A percentile compares a stretch with the other conserved stretches of the same genome.
These are phyloP conservation scores for Epicauta chinensis DNA, from an alignment of 1,140 invertebrate genomes.

Conservation along the genomic window DNA sequence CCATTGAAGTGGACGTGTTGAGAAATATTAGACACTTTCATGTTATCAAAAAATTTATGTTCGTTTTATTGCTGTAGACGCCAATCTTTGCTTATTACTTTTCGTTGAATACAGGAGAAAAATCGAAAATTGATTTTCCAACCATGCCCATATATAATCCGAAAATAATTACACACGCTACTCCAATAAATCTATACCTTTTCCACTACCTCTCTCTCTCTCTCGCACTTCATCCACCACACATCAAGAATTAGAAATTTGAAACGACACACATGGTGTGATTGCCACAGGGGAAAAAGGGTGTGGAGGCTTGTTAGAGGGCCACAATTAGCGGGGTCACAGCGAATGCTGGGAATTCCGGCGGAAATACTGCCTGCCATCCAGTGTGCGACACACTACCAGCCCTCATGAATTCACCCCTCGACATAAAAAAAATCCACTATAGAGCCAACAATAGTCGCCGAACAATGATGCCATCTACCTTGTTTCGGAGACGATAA, in stretches of 20 bases:
- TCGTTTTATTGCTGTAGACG: too few species aligned
- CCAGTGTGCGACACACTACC: too few species aligned
- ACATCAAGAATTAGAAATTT: constrained; percentile 26
- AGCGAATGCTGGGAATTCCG: constrained; percentile 28
- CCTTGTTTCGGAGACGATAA: constrained; percentile 2
- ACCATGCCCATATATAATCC: constrained; percentile 2
- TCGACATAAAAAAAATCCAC: too few species aligned
- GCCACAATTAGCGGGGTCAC: constrained; percentile 28
- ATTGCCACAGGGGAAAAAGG: constrained; percentile 5
- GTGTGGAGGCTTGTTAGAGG: constrained; percentile 9
- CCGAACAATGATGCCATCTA: too few species aligned
- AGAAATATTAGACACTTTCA: too few species aligned
- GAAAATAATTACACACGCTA: constrained; percentile 25
- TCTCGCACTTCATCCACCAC: neutral
- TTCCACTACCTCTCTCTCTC: too few species aligned
- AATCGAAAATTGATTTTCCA: constrained; percentile 9
- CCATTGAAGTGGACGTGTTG: too few species aligned
- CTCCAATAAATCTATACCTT: constrained; percentile 19
- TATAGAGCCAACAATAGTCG: too few species aligned
- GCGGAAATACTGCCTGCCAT: constrained; percentile 18
- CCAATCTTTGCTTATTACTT: too few species aligned
- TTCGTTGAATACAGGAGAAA: neutral
- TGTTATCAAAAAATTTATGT: too few species aligned
- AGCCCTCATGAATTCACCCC: too few species aligned
- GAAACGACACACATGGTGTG: constrained; percentile 15